Percentiles rank a stretch among this genome's conserved stretches.
Conservation (phyloP, 2,113 vertebrate genomes). For the Corythaeola cristata region DNA sequence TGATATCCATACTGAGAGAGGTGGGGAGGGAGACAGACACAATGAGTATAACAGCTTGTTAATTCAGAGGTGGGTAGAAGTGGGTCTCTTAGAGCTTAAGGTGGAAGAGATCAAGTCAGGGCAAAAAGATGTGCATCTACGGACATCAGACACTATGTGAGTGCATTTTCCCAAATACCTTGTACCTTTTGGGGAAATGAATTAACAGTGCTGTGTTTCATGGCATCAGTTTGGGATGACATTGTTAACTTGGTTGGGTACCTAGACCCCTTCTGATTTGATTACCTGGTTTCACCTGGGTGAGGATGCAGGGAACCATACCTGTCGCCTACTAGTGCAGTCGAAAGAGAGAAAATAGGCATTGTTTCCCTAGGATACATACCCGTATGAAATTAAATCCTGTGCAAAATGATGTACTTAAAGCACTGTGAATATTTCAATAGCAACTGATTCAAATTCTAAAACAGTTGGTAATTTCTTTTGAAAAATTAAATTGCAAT, state of each 20-base stretch:
- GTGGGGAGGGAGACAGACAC: background rate
- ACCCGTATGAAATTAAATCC: background rate
- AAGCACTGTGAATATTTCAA: background rate
- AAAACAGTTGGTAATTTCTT: background rate
- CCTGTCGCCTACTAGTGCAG: background rate
- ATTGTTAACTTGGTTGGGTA: background rate
- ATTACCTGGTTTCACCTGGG: background rate
- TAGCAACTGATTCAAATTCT: background rate
- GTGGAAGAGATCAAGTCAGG: background rate
- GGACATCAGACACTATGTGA: background rate
- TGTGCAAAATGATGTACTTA: background rate
- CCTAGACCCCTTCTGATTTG: background rate
- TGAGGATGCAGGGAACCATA: background rate
- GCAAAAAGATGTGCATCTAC: background rate
- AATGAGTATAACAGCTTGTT: background rate
- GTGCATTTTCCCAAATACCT: background rate
- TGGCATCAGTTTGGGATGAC: background rate
- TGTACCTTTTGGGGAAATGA: background rate
- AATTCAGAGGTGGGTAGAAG: background rate
- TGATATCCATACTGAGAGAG: background rate
- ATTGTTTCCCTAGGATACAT: background rate
- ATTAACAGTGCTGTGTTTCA: background rate
- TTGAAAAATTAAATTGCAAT: constrained; percentile 5
- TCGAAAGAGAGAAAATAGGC: background rate
- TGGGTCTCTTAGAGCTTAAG: background rate